Evolutionary conservation across 2,797 vertebrate genomes (phyloP), one percentile per base, ranked within the genome.

Genomic region (Lagorchestes hirsutus): DNA sequence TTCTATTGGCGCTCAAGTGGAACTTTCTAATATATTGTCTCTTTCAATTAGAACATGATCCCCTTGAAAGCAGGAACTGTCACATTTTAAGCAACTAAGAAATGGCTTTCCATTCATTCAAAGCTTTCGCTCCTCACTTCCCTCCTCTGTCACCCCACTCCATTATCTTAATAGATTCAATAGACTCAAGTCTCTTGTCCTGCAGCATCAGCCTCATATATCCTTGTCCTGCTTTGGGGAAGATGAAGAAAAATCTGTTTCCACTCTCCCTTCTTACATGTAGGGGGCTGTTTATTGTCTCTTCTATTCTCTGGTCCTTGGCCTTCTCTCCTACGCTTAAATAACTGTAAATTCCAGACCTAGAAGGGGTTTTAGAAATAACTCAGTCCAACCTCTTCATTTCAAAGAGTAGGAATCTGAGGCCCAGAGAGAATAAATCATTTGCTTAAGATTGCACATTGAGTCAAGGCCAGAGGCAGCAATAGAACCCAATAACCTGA

Each of bases 81-180:
- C 54, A 0, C 4, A 87, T 14, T 50, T 11, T 18, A 28, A 92
- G 54, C 2, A 54, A 55, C 62, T 9, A 16, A 90, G 55, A 34
- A 29, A 12, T 22, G n/a, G 54, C 8, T 54, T 55, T 3, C 27
- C 22, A 29, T 74, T 90, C 50, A 92, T 91, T 13, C 0, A 52
- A 22, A 87, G 24, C 74, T 22, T 0, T 55, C 18, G 46, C 58
- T 0, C 0, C 55, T 28, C 24, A 46, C 54, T 9, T 94, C 56
- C 50, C 55, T 0, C 5, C 50, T 46, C 16, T 1, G 22, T 59
- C 5, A 0, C 10, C 34, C 0, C 24, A 10, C 55, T 28, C 40
- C 54, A 4, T 24, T 90, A 74, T 93, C 92, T 95, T 55, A 58
- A n/a, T 46, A 52, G 52, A 52, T 54, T 54, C 50, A 55, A 34